Evolutionary conservation across 1,140 invertebrate genomes (phyloP).

Genomic region (Popillia japonica): DNA sequence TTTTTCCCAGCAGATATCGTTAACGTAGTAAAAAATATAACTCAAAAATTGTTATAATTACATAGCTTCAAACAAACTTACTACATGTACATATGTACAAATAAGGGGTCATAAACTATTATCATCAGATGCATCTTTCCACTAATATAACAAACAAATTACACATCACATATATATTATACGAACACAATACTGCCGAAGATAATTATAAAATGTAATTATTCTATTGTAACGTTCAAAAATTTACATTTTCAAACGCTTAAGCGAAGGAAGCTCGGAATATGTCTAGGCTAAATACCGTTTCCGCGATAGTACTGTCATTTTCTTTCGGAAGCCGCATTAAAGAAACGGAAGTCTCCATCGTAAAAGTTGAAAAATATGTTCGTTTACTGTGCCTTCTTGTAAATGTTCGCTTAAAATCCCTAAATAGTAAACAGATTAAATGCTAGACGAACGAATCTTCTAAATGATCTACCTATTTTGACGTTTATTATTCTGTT

Average conservation of each 20-base stretch:
- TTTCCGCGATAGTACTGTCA: not conserved
- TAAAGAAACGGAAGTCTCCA: not conserved
- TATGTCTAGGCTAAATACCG: not conserved
- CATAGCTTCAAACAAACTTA: too few relatives aligned
- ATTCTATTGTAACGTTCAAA: not conserved
- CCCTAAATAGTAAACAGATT: not conserved
- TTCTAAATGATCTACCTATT: conserved; percentile 2
- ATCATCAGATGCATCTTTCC: not conserved
- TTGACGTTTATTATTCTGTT: not conserved
- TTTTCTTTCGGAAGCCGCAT: not conserved
- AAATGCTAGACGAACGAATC: conserved; percentile 3
- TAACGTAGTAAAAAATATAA: too few relatives aligned
- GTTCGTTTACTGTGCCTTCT: not conserved
- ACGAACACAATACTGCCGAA: not conserved
- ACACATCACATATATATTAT: not conserved
- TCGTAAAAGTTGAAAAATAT: not conserved
- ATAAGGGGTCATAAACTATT: not conserved
- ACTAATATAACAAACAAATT: not conserved
- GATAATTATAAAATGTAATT: not conserved
- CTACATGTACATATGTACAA: too few relatives aligned
- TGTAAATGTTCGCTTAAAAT: not conserved
- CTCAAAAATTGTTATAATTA: too few relatives aligned
- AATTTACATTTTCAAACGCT: conserved; percentile 5
- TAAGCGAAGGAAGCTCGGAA: not conserved
- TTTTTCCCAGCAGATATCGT: too few relatives aligned